A percentile compares a stretch with the other conserved stretches of the same genome.
These are phyloP conservation scores for Symphodus melops DNA, from an alignment of 2,113 vertebrate species.

Conservation along the genomic window DNA sequence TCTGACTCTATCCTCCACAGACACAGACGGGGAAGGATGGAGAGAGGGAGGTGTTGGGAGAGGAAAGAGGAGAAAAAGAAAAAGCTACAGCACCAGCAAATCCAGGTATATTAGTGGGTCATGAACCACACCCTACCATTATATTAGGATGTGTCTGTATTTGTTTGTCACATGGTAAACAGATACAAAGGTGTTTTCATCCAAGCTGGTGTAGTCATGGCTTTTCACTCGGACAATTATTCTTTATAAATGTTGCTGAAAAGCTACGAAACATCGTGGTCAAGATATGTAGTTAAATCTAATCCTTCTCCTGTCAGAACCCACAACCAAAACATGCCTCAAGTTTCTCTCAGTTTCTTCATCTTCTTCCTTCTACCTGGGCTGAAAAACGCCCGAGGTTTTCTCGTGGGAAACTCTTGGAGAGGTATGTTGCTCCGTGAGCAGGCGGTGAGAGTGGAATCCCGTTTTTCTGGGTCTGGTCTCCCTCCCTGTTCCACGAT, in stretches of 20 bases:
- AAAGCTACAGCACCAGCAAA: conserved; percentile 22
- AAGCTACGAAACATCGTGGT: conserved; percentile 31
- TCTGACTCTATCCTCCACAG: conserved; percentile 37
- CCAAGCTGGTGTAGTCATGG: not conserved
- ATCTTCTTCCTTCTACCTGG: conserved; percentile 12
- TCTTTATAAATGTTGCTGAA: not conserved
- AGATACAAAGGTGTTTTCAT: conserved; percentile 1
- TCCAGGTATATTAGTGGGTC: conserved; percentile 41
- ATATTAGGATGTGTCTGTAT: not conserved
- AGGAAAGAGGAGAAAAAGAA: conserved; percentile 11
- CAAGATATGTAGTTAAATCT: conserved; percentile 21
- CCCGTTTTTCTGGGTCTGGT: conserved; percentile 79
- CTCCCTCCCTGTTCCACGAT: conserved; percentile 65
- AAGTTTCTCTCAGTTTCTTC: not conserved
- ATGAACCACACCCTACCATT: conserved; percentile 36
- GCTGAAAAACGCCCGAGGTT: conserved; percentile 75
- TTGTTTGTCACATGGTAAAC: not conserved
- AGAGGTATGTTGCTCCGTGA: conserved; percentile 77
- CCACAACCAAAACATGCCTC: not conserved
- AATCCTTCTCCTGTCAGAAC: conserved; percentile 35
- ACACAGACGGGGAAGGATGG: conserved; percentile 26
- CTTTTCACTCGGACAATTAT: not conserved
- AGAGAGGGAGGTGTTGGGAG: conserved; percentile 27
- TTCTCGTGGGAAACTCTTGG: conserved; percentile 82
- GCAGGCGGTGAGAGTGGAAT: conserved; percentile 76